These are phyloP conservation scores for Corynorhinus townsendii DNA, from an alignment of 2,113 vertebrate genomes.

Conservation along the genomic window DNA sequence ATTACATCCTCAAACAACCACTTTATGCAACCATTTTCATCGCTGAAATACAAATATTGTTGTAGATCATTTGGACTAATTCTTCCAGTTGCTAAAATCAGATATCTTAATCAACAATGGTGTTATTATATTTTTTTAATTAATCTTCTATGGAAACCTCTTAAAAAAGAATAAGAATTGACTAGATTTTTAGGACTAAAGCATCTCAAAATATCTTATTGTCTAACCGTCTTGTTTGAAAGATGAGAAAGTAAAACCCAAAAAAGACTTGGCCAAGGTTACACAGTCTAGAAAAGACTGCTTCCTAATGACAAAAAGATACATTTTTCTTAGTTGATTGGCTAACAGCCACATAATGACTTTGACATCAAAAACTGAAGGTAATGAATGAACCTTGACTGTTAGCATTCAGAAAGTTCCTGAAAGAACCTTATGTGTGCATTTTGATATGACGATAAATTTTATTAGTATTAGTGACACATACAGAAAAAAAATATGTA, in stretches of 20 bases:
- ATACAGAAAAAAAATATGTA: neutral
- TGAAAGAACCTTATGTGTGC: neutral
- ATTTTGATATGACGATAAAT: neutral
- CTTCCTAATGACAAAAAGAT: constrained; percentile 18
- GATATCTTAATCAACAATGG: neutral
- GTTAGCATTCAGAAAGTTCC: neutral
- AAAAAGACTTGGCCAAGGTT: constrained; percentile 1
- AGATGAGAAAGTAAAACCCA: neutral
- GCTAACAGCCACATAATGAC: neutral
- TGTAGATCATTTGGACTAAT: neutral
- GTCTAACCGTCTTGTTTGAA: neutral
- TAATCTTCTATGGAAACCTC: neutral
- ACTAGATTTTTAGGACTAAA: neutral
- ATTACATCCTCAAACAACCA: neutral
- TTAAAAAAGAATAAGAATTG: neutral
- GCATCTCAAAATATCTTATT: neutral
- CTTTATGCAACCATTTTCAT: neutral
- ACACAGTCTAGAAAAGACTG: neutral
- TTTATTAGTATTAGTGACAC: constrained; percentile 23
- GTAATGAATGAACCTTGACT: constrained; percentile 30
- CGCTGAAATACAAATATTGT: neutral
- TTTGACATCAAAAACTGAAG: constrained; percentile 36
- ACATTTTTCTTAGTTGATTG: constrained; percentile 6
- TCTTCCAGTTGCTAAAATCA: neutral
- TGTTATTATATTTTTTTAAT: neutral